Base-by-base conservation (phyloP, 2,113 vertebrate genomes). In the Isurus oxyrinchus region DNA sequence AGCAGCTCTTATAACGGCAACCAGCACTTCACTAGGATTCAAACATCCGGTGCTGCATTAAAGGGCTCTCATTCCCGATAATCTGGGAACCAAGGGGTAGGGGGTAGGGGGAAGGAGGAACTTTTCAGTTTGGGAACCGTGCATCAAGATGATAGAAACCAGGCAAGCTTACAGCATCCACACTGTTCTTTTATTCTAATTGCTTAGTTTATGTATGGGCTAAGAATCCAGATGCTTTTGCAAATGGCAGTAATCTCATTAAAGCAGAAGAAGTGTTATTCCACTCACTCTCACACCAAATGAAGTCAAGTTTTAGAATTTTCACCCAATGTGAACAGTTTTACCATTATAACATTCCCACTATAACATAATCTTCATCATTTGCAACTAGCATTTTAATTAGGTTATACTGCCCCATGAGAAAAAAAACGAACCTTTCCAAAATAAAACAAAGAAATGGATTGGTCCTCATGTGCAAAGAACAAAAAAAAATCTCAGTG, bases 331-430 rank as follows among this genome's bases (percentile, higher is more conserved):
- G 16, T n/a, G 8, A 63, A 93, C 59, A 94, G 59, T 66, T 66
- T 94, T 63, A 23, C 16, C n/a, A 40, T 27, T n/a, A 94, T n/a
- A 8, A 94, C 5, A 35, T 94, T 63, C 63, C 35, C 16, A 63
- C 19, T 94, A 16, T 63, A 63, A 94, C 7, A 7, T n/a, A 40
- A 94, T 3, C 35, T 93, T 27, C 49, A 40, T 23, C 57, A 93
- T 40, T 91, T 91, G 55, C n/a, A 93, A 94, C 35, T 63, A 94
- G 14, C 59, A 40, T 63, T 94, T 94, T 94, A 94, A 40, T 63
- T 40, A 61, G 90, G 23, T 44, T 23, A 63, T 63, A 66, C n/a
- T 94, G 16, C 16, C 57, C 55, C 13, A 14, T 90, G 53, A 90
- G 14, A 31, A 57, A 90, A 90, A 23, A 13, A 55, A 53, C 6